phyloP scores from a whole-genome alignment of 2,797 vertebrate genomes.

The Chaetodon trifasciatus region DNA sequence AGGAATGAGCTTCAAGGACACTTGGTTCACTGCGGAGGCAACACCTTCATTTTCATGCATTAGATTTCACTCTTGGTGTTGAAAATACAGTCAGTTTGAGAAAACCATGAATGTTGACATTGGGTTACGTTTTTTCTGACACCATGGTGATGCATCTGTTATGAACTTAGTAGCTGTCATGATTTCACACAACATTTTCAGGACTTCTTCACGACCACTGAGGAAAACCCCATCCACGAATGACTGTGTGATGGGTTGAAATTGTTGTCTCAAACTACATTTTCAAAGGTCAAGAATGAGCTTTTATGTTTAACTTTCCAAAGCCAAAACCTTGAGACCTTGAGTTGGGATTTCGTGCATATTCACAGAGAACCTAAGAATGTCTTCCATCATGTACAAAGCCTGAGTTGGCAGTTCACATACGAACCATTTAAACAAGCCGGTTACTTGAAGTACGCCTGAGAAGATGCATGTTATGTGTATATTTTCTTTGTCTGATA shows the following conservation, averaged over 20 bases:
- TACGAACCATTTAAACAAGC: too few relatives aligned
- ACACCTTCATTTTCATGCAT: neutral
- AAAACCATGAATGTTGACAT: neutral
- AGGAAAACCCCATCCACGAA: neutral
- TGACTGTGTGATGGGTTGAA: neutral
- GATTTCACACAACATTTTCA: neutral
- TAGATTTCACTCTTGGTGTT: neutral
- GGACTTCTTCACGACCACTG: neutral
- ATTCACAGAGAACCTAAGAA: neutral
- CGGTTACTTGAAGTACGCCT: neutral
- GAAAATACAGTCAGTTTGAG: neutral
- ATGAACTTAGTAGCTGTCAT: neutral
- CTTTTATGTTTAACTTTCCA: neutral
- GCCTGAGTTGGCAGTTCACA: neutral
- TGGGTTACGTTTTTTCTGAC: neutral
- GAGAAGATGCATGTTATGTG: neutral
- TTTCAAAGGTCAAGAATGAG: neutral
- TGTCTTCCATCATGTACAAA: neutral
- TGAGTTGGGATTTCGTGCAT: neutral
- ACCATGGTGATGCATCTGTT: neutral
- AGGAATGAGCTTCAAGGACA: neutral
- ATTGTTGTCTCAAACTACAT: neutral
- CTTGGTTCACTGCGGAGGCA: neutral
- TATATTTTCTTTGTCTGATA: neutral
- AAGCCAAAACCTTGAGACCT: neutral